Conservation (phyloP, 2,797 vertebrate species). For the Rhinatrema bivittatum region DNA sequence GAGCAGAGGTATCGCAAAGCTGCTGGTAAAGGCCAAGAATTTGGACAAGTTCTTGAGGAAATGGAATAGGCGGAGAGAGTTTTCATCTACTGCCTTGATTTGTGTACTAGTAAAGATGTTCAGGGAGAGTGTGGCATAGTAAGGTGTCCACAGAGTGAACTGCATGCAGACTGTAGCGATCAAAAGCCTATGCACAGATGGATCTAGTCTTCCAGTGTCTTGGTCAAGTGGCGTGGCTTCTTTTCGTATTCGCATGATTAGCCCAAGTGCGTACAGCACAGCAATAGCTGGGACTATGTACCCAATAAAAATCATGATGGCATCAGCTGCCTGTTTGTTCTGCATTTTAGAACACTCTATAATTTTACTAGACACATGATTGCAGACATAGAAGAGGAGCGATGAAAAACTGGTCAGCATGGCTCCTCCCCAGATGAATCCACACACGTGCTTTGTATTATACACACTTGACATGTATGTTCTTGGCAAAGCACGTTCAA, state of each 20-base stretch:
- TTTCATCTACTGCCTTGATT: slow-evolving; percentile 44
- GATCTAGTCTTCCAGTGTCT: slow-evolving; percentile 79
- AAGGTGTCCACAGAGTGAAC: slow-evolving; percentile 89
- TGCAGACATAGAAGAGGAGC: slow-evolving; percentile 91
- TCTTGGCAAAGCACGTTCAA: slow-evolving; percentile 86
- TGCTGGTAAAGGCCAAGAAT: slow-evolving; percentile 87
- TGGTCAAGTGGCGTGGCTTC: slow-evolving; percentile 85
- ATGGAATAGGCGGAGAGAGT: slow-evolving; percentile 55
- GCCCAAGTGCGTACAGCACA: slow-evolving; percentile 75
- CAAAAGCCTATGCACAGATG: slow-evolving; percentile 81
- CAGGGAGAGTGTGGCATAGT: slow-evolving; percentile 82
- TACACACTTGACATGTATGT: slow-evolving; percentile 97
- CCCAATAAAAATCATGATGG: slow-evolving; percentile 90
- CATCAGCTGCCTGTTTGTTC: slow-evolving; percentile 84
- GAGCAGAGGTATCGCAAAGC: slow-evolving; percentile 84
- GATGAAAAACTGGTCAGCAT: slow-evolving; percentile 95
- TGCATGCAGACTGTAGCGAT: slow-evolving; percentile 85
- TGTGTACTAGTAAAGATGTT: slow-evolving; percentile 67
- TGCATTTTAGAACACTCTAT: slow-evolving; percentile 93
- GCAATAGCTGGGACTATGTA: slow-evolving; percentile 84
- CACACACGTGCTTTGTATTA: slow-evolving; percentile 94
- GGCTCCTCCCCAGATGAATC: slow-evolving; percentile 94
- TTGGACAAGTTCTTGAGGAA: slow-evolving; percentile 74
- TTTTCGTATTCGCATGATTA: slow-evolving; percentile 81
- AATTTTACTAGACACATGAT: slow-evolving; percentile 85